Evolutionary conservation across 2,113 vertebrate species (phyloP).

Genomic region (Tonatia bakeri): DNA sequence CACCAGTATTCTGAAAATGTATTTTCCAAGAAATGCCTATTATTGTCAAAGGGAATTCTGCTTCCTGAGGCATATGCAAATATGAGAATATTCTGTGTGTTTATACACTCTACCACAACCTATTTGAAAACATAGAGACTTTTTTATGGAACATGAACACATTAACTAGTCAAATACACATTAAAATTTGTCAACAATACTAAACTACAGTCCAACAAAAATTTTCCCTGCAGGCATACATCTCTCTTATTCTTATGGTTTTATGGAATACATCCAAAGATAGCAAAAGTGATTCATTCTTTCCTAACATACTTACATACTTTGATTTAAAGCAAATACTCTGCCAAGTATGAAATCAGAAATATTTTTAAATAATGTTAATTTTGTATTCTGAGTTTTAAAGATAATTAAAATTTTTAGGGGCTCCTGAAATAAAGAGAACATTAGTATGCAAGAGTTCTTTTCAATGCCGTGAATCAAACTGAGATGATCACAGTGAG

Average conservation of each 20-base stretch:
- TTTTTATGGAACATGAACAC: not conserved
- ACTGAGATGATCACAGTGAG: not conserved
- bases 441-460: not conserved
- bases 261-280: not conserved
- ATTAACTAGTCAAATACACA: not conserved
- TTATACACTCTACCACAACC: not conserved
- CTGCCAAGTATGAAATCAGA: not conserved
- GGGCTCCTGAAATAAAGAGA: not conserved
- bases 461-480: slow-evolving; percentile 2
- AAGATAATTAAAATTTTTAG: slow-evolving; percentile 16
- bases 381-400: slow-evolving; percentile 8
- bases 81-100: not conserved
- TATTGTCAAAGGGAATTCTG: not conserved
- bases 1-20: not conserved
- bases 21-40: not conserved
- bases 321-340: slow-evolving; percentile 6
- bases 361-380: slow-evolving; percentile 1
- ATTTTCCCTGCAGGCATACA: not conserved
- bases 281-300: not conserved
- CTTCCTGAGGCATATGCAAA: accelerated
- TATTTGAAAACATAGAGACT: not conserved
- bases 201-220: not conserved
- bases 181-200: not conserved
- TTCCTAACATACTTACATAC: not conserved
- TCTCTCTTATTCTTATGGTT: not conserved